Base-by-base conservation (phyloP, 1,140 invertebrate species). In the Leptopilina clavipes region DNA sequence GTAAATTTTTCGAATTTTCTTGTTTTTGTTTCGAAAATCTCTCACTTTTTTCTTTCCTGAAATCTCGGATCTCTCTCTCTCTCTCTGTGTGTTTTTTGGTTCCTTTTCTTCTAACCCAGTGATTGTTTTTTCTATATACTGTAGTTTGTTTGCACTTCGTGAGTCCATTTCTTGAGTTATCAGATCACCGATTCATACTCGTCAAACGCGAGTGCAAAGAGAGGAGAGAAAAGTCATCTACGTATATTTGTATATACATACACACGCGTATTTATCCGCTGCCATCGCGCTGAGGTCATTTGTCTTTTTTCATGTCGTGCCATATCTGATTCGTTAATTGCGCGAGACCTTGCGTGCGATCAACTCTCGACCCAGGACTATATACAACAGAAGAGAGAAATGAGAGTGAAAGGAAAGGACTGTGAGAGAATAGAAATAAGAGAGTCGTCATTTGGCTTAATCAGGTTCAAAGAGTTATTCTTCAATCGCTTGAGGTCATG, bases 121-220 rank as follows among this genome's bases (percentile, higher is more conserved):
- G 9, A 8, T n/a, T 52, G 0, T 18, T 8, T n/a, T 52, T 52
- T 52, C 48, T 52, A 52, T 48, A 48, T n/a, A 12, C 12, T n/a
- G n/a, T n/a, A n/a, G n/a, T n/a, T n/a, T n/a, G n/a, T n/a, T n/a
- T n/a, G n/a, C 48, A 12, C 56, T 19, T 59, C 56, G 56, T 11
- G 22, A 59, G 71, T 11, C 75, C 83, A 79, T 84, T 85, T 81
- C 84, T 84, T 82, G 79, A 79, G 81, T 85, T 85, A 85, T 85
- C 84, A 85, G 84, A 85, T 85, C 83, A 78, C 83, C 81, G 83
- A 85, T 85, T 85, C 84, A 85, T 85, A 84, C 83, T 85, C 84
- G 84, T 85, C 83, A 82, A 84, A 79, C 76, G 70, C 44, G n/a
- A n/a, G n/a, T n/a, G n/a, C n/a, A n/a, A n/a, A 71, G 52, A 65